Conservation (phyloP, 2,888 invertebrate species). For the Callyntrura sp. region DNA sequence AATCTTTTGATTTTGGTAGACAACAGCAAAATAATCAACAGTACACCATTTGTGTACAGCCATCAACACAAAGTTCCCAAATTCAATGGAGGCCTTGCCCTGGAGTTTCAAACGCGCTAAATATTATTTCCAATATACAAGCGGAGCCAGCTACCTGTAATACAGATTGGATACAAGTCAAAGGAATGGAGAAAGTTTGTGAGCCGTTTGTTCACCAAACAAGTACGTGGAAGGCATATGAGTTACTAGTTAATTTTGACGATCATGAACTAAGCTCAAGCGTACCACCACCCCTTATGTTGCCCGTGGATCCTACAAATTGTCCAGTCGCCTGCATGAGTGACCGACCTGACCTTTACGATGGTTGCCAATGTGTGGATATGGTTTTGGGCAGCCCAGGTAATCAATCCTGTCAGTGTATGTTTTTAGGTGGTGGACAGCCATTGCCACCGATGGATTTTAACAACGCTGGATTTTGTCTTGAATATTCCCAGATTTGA, state of each 20-base stretch:
- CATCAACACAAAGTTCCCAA: background rate
- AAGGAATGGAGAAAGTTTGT: slow-evolving; percentile 53
- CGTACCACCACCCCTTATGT: slow-evolving; percentile 1
- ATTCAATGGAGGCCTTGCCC: slow-evolving; percentile 61
- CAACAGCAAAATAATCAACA: slow-evolving; percentile 77
- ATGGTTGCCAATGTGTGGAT: background rate
- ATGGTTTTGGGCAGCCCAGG: background rate
- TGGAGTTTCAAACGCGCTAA: slow-evolving; percentile 22
- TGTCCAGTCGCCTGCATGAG: background rate
- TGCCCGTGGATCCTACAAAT: background rate
- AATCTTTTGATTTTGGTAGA: slow-evolving; percentile 72
- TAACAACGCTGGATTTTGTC: slow-evolving; percentile 72
- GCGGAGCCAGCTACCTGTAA: background rate
- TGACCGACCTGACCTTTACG: background rate
- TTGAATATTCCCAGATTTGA: slow-evolving; percentile 68
- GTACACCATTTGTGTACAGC: slow-evolving; percentile 77
- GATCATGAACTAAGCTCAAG: slow-evolving; percentile 34
- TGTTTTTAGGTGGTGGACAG: too few species aligned
- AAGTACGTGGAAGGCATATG: slow-evolving; percentile 69
- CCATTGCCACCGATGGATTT: slow-evolving; percentile 10
- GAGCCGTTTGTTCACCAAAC: slow-evolving; percentile 12
- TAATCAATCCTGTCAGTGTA: background rate
- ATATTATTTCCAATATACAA: slow-evolving; percentile 30
- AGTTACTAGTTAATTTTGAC: slow-evolving; percentile 71
- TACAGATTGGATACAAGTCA: slow-evolving; percentile 75